Conservation (phyloP, 2,797 vertebrate species). For the Simalia tracyae region DNA sequence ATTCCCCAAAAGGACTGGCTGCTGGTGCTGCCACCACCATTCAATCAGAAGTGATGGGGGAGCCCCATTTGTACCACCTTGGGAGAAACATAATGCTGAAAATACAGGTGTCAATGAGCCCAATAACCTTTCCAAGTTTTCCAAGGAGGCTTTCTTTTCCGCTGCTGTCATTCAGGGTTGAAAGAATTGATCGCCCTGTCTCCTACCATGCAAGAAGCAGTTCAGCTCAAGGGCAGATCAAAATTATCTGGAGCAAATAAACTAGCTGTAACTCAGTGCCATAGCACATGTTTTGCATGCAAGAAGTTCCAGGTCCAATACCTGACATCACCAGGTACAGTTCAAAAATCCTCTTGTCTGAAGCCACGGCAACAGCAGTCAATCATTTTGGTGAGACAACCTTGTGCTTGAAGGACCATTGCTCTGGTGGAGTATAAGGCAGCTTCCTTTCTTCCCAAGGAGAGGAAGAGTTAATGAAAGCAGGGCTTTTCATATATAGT, state of each 20-base stretch:
- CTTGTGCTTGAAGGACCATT: background rate
- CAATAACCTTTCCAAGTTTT: background rate
- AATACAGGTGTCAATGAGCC: background rate
- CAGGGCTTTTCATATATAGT: background rate
- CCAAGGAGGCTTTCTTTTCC: background rate
- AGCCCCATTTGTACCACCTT: background rate
- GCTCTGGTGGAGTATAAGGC: background rate
- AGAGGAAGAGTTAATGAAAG: background rate
- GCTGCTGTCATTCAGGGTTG: rapidly evolving
- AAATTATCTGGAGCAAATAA: background rate
- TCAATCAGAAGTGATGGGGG: background rate
- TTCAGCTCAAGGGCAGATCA: too few relatives aligned
- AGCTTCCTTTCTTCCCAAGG: background rate
- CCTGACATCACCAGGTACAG: background rate
- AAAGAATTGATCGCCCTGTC: background rate
- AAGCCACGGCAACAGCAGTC: background rate
- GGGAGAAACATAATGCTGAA: background rate
- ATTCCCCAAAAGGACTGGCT: background rate
- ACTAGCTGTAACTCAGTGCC: background rate
- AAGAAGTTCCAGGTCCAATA: background rate
- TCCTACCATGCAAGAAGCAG: rapidly evolving
- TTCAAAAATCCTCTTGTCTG: background rate
- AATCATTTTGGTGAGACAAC: background rate
- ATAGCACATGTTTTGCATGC: background rate
- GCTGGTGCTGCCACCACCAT: background rate